A percentile compares a stretch with the other conserved stretches of the same genome.
Evolutionary conservation across 2,113 vertebrate species (phyloP).

Genomic region (Caretta caretta): DNA sequence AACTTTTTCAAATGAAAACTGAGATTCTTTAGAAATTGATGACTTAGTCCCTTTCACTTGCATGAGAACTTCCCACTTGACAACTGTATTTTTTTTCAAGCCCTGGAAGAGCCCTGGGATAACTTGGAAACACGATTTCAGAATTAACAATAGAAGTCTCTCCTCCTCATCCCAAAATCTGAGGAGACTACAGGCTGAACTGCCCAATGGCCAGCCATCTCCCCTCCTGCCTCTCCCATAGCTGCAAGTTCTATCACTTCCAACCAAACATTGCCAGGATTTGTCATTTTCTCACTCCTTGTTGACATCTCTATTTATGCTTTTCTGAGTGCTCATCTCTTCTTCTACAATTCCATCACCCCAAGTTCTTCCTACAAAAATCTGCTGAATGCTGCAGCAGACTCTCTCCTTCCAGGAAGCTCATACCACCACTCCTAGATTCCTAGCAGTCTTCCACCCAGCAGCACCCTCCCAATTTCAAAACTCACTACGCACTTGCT

Average conservation of each 20-base stretch:
- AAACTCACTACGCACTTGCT: fast-evolving
- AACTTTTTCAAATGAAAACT: background rate
- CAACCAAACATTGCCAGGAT: conserved; percentile 30
- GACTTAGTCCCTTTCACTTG: background rate
- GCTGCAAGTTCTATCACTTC: conserved; percentile 27
- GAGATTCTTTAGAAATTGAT: background rate
- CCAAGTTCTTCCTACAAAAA: background rate
- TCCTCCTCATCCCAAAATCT: background rate
- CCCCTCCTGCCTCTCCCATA: background rate
- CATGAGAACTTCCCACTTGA: conserved; percentile 46
- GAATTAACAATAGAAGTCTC: background rate
- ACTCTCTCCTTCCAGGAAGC: background rate
- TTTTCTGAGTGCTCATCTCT: background rate
- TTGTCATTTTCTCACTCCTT: conserved; percentile 36
- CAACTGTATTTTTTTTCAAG: background rate
- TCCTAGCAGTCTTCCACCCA: background rate
- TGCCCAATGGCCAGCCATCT: background rate
- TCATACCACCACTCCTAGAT: background rate
- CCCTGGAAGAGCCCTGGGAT: conserved; percentile 33
- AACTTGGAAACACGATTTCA: background rate
- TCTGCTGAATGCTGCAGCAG: conserved; percentile 1
- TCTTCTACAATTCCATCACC: background rate
- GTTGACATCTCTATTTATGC: background rate
- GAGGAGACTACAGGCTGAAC: background rate
- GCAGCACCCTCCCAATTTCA: background rate